A percentile compares a stretch with the other conserved stretches of the same genome.
Evolutionary conservation across 2,113 vertebrate genomes (phyloP).

Genomic region (Enhydra lutris): DNA sequence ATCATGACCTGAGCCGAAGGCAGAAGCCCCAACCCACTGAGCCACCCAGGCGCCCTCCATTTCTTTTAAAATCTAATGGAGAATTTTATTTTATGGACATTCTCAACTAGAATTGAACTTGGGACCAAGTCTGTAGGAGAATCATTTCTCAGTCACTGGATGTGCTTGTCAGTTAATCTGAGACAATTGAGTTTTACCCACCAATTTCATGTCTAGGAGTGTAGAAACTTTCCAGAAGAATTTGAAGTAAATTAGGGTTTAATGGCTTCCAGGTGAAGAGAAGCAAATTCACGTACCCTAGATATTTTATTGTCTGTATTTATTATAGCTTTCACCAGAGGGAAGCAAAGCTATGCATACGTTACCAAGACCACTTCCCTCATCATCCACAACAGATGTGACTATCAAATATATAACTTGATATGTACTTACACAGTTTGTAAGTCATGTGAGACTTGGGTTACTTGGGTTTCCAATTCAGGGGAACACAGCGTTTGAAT

Average conservation of each 20-base stretch:
- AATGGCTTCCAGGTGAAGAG: background rate
- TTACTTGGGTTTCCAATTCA: background rate
- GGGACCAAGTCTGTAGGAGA: background rate
- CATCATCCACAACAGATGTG: background rate
- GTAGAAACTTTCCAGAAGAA: conserved; percentile 21
- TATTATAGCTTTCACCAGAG: conserved; percentile 17
- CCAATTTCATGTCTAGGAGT: background rate
- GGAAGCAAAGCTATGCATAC: background rate
- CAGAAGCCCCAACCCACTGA: too few relatives aligned
- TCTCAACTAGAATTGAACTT: background rate
- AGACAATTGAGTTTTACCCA: background rate
- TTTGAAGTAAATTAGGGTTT: background rate
- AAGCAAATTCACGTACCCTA: background rate
- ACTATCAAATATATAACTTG: background rate
- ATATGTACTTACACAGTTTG: background rate
- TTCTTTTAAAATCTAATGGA: background rate
- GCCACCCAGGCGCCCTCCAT: background rate
- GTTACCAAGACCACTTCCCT: background rate
- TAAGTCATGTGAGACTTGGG: background rate
- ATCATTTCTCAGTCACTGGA: background rate
- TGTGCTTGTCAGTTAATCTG: background rate
- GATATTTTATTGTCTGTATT: background rate
- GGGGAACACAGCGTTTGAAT: background rate
- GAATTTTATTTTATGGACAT: background rate
- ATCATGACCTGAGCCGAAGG: too few relatives aligned